phyloP scores from a whole-genome alignment of 1,140 invertebrate species.

The Neotoxoptera formosana region DNA sequence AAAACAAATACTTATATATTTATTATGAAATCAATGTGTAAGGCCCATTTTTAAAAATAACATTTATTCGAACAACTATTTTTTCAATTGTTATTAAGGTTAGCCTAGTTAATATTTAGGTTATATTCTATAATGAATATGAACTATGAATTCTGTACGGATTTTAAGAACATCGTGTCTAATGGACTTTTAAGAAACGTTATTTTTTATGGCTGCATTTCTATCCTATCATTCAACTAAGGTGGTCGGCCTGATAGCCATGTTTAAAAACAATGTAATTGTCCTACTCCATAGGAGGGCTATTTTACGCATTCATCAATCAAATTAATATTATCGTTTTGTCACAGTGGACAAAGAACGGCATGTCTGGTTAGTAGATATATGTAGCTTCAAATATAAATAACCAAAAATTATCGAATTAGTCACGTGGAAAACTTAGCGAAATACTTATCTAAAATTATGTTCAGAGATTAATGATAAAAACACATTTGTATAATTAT shows the following conservation, averaged over 20 bases:
- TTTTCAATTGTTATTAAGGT: not conserved
- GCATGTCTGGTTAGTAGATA: conserved; percentile 20
- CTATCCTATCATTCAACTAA: conserved; percentile 25
- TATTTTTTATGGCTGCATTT: not conserved
- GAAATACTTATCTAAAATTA: not conserved
- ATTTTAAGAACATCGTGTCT: not conserved
- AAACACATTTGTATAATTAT: not conserved
- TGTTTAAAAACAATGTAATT: conserved; percentile 47
- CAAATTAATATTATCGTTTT: conserved; percentile 22
- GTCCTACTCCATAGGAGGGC: conserved; percentile 29
- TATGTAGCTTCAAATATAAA: not conserved
- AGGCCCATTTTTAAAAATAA: not conserved
- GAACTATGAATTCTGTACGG: not conserved
- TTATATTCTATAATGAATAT: not conserved
- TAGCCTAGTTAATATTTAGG: not conserved
- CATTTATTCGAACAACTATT: not conserved
- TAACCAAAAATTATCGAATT: not conserved
- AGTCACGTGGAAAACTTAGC: not conserved
- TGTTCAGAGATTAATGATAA: not conserved
- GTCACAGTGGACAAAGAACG: conserved; percentile 36
- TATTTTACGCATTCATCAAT: conserved; percentile 44
- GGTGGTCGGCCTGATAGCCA: conserved; percentile 49
- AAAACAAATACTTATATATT: not conserved
- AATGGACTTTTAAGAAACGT: not conserved
- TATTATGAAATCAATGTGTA: not conserved